Conservation (phyloP, 2,113 vertebrate genomes). For the Paramisgurnus dabryanus region DNA sequence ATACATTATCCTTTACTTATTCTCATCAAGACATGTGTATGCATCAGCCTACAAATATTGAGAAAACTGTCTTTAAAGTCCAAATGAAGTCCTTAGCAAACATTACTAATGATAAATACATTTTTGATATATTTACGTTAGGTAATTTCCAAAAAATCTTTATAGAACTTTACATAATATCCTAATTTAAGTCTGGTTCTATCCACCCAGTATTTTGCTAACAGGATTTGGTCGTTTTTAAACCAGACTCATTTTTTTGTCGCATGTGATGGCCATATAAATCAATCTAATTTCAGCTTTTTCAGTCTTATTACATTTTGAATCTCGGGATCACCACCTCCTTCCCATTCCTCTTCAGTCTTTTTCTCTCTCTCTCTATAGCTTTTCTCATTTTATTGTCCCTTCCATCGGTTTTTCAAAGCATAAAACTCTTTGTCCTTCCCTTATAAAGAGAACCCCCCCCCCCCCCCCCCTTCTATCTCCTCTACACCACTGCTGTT, state of each 20-base stretch:
- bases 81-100: no score
- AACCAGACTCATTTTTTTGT: background rate
- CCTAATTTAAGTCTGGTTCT: no score
- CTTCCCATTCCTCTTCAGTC: background rate
- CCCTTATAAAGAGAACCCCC: conserved; percentile 18
- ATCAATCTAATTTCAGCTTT: background rate
- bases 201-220: no score
- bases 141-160: no score
- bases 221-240: background rate
- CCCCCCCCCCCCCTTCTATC: conserved; percentile 1
- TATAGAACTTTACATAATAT: no score
- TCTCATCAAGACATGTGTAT: no score
- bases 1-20: no score
- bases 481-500: conserved; percentile 35
- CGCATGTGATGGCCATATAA: background rate
- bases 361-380: conserved; percentile 1
- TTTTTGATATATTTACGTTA: no score
- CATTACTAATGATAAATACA: no score
- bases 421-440: conserved; percentile 30
- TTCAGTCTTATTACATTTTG: background rate
- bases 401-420: conserved; percentile 24
- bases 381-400: background rate
- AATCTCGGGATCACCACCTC: background rate
- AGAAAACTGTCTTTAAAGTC: no score
- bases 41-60: no score